phyloP scores from a whole-genome alignment of 2,888 invertebrate species.

The Terebella lapidaria region DNA sequence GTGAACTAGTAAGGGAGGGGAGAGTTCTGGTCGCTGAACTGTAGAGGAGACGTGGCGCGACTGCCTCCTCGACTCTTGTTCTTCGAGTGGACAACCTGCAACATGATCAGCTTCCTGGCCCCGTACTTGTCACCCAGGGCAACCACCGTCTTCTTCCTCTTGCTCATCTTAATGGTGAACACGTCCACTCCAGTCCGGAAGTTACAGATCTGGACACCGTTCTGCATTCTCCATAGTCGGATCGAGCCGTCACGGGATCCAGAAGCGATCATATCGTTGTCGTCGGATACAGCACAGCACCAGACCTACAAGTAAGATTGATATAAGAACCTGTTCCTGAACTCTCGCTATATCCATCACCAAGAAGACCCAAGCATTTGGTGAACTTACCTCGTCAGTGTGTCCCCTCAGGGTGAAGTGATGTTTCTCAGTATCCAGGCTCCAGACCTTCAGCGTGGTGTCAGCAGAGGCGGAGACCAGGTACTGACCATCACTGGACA shows the following conservation, averaged over 20 bases:
- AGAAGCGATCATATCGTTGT: slow-evolving; percentile 51
- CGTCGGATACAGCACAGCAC: slow-evolving; percentile 48
- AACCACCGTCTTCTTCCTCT: slow-evolving; percentile 51
- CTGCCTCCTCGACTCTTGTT: slow-evolving; percentile 16
- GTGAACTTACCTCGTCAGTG: slow-evolving; percentile 17
- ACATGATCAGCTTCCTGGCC: slow-evolving; percentile 51
- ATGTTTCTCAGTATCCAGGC: slow-evolving; percentile 46
- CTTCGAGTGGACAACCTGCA: slow-evolving; percentile 42
- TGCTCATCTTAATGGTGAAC: slow-evolving; percentile 50
- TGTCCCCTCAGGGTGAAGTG: slow-evolving; percentile 26
- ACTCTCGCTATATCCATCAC: neutral
- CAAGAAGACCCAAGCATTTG: too few species aligned
- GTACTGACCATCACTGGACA: slow-evolving; percentile 45
- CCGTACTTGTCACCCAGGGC: slow-evolving; percentile 52
- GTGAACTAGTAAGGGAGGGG: too few species aligned
- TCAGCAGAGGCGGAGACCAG: slow-evolving; percentile 51
- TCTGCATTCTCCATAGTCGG: slow-evolving; percentile 48
- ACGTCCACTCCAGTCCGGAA: slow-evolving; percentile 51
- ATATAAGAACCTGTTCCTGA: neutral
- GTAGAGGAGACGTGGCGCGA: slow-evolving; percentile 20
- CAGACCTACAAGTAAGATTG: slow-evolving; percentile 40
- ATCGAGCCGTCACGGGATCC: slow-evolving; percentile 52
- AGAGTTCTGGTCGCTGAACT: too few species aligned
- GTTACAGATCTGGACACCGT: slow-evolving; percentile 45
- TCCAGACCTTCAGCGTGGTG: slow-evolving; percentile 50